A percentile compares a stretch with the other conserved stretches of the same genome.
Conservation (phyloP, 1,140 invertebrate species). For the Tetramorium alpestre region DNA sequence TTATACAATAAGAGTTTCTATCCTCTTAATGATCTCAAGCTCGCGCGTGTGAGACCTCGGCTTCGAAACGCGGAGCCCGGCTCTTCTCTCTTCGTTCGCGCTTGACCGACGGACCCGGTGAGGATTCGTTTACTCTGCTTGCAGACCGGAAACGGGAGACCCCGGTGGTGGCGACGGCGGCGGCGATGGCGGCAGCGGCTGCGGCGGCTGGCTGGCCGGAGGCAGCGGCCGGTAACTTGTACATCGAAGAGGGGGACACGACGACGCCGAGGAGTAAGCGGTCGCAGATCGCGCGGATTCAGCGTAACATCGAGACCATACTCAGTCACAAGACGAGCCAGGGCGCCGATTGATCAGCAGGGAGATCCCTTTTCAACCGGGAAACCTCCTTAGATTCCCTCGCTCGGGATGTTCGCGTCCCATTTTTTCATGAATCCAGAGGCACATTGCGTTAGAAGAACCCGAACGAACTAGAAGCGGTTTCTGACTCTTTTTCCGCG, state of each 20-base stretch:
- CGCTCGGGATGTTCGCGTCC: neutral
- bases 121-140: conserved; percentile 38
- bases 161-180: conserved; percentile 70
- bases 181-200: neutral
- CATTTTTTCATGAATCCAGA: too few relatives aligned
- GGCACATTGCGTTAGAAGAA: neutral
- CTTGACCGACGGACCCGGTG: conserved; percentile 15
- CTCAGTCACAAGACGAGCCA: conserved; percentile 75
- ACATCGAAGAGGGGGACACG: conserved; percentile 79
- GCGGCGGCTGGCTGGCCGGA: conserved; percentile 78
- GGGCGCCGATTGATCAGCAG: neutral
- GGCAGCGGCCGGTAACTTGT: conserved; percentile 79
- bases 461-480: neutral
- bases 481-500: neutral
- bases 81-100: conserved; percentile 5
- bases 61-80: neutral
- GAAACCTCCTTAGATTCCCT: neutral
- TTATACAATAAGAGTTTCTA: neutral
- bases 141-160: conserved; percentile 81
- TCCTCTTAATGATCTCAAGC: too few relatives aligned
- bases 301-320: conserved; percentile 82
- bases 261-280: conserved; percentile 73
- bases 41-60: neutral
- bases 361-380: neutral
- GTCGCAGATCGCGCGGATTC: conserved; percentile 78